Percentiles rank a stretch among this genome's conserved stretches.
Conservation (phyloP, 2,888 invertebrate species). For the Omphaloscelis lunosa region DNA sequence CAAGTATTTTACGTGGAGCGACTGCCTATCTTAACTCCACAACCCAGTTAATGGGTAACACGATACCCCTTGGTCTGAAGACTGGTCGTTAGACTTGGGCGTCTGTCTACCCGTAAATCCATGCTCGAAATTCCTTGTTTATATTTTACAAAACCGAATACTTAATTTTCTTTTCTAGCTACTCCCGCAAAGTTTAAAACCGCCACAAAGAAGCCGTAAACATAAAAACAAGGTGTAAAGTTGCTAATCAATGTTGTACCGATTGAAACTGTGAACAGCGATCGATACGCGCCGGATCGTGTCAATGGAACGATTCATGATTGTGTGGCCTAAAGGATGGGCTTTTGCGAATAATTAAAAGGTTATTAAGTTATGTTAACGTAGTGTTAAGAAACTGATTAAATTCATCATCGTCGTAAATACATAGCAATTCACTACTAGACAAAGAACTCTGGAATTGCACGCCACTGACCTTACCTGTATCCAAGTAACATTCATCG, state of each 20-base stretch:
- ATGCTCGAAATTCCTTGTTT: neutral
- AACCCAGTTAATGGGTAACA: neutral
- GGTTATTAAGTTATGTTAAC: no score
- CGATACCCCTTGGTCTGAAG: neutral
- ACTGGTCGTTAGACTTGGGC: no score
- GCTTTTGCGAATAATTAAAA: neutral
- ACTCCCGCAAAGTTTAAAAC: slow-evolving; percentile 15
- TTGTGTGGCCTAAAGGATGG: neutral
- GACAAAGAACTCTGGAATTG: no score
- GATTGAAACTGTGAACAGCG: slow-evolving; percentile 51
- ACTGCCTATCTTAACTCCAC: no score
- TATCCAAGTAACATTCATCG: no score
- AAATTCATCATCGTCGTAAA: no score
- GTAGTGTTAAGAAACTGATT: no score
- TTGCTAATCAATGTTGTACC: slow-evolving; percentile 59
- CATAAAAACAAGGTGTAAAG: slow-evolving; percentile 55
- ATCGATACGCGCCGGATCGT: slow-evolving; percentile 55
- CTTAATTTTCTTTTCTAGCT: neutral
- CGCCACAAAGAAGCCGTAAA: slow-evolving; percentile 36
- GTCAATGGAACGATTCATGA: slow-evolving; percentile 50
- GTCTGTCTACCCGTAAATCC: neutral
- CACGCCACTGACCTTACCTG: no score
- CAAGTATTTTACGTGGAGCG: neutral
- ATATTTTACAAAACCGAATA: slow-evolving; percentile 3
- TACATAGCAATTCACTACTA: no score